These are phyloP conservation scores for Sitta carolinensis DNA, from an alignment of 2,797 vertebrate species.

Conservation along the genomic window DNA sequence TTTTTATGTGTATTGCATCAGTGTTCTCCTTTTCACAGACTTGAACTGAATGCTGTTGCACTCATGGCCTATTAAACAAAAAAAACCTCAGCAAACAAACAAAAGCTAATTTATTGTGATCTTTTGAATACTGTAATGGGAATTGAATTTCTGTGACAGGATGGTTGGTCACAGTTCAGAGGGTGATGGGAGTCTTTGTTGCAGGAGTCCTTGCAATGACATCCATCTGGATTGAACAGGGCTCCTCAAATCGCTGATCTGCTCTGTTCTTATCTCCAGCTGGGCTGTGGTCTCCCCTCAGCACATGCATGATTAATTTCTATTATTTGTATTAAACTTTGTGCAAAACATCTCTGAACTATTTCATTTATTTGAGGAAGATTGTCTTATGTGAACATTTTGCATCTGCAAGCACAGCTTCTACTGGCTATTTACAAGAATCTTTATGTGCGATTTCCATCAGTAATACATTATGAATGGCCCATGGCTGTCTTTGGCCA, in stretches of 20 bases:
- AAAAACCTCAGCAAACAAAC: background rate
- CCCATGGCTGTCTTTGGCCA: background rate
- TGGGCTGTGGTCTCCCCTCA: background rate
- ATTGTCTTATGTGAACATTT: background rate
- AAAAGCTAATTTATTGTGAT: background rate
- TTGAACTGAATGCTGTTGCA: fast-evolving
- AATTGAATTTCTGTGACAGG: background rate
- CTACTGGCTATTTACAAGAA: background rate
- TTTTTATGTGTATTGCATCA: background rate
- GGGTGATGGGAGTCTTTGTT: background rate
- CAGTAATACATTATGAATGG: background rate
- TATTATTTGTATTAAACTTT: background rate
- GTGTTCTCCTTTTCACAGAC: background rate
- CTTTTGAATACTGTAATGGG: background rate
- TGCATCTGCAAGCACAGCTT: background rate
- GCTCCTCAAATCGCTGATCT: fast-evolving
- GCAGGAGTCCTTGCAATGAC: background rate
- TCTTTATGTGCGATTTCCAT: background rate
- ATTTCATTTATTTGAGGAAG: background rate
- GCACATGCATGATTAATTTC: background rate
- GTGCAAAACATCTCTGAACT: background rate
- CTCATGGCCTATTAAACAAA: background rate
- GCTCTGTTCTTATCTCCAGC: background rate
- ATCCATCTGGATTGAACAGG: background rate
- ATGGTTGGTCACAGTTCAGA: background rate